Percentiles rank a stretch among this genome's conserved stretches.
Evolutionary conservation across 2,888 invertebrate genomes (phyloP).

Genomic region (Biston stratarius): DNA sequence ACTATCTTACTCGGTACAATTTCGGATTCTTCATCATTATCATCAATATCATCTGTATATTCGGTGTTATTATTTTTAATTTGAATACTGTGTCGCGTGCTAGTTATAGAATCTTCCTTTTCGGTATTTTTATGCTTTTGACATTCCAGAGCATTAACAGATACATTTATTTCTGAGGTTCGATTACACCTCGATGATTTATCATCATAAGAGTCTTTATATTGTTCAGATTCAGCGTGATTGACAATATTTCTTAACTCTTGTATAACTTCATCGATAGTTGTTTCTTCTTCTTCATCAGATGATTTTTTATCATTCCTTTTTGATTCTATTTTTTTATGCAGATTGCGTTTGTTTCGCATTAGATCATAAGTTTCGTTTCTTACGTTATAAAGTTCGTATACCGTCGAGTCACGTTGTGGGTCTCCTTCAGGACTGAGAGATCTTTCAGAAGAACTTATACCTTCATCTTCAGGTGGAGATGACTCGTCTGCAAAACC

Average conservation of each 20-base stretch:
- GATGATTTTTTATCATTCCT: slow-evolving; percentile 74
- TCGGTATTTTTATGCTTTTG: slow-evolving; percentile 70
- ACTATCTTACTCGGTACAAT: slow-evolving; percentile 92
- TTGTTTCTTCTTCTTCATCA: slow-evolving; percentile 91
- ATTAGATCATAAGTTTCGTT: slow-evolving; percentile 85
- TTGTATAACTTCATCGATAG: slow-evolving; percentile 95
- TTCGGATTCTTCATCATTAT: slow-evolving; percentile 88
- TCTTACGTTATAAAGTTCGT: slow-evolving; percentile 87
- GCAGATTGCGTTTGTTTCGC: slow-evolving; percentile 74
- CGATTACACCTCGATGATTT: slow-evolving; percentile 74
- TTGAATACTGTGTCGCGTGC: slow-evolving; percentile 83
- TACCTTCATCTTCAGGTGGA: slow-evolving; percentile 95
- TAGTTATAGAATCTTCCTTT: slow-evolving; percentile 85
- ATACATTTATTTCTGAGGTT: slow-evolving; percentile 76
- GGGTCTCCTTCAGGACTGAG: slow-evolving; percentile 90
- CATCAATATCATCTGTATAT: slow-evolving; percentile 80
- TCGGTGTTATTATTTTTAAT: slow-evolving; percentile 79
- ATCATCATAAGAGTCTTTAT: slow-evolving; percentile 72
- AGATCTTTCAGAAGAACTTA: slow-evolving; percentile 94
- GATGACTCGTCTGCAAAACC: slow-evolving; percentile 87
- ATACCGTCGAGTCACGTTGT: slow-evolving; percentile 87
- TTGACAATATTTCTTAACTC: slow-evolving; percentile 94
- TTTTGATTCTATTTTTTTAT: slow-evolving; percentile 73
- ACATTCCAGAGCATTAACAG: slow-evolving; percentile 67
- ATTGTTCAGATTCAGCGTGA: slow-evolving; percentile 91